Evolutionary conservation across 2,888 invertebrate species (phyloP), one percentile per base, ranked within the genome.

Genomic region (Didymodactylos carnosus): DNA sequence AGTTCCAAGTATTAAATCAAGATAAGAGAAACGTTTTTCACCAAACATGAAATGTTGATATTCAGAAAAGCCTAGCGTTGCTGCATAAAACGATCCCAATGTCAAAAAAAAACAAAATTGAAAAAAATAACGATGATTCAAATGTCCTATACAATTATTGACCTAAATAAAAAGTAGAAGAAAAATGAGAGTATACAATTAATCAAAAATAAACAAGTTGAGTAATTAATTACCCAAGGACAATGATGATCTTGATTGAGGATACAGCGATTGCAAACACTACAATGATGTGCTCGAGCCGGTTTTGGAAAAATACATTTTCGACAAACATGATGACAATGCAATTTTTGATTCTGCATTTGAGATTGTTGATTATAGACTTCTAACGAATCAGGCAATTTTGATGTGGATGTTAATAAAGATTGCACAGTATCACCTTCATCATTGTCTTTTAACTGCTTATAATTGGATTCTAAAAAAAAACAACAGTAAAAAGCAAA

Each of bases 191-290:
- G 16, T 43, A 14, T 14, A 14, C 13, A 43, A 43, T 14, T 13
- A 13, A 13, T 14, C 13, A 51, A 69, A 80, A 80, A 80, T 81
- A 14, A 43, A 14, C 16, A 43, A 43, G n/a, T n/a, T n/a, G n/a
- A n/a, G n/a, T n/a, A n/a, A n/a, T n/a, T n/a, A n/a, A n/a, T 62
- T 81, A 88, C 25, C 40, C 40, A 71, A 27, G 91, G 94, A 81
- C 95, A 95, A 81, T 95, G 94, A 83, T 95, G 95, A 83, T 95
- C 84, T 94, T 95, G 95, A 80, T 91, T 92, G 0, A 95, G 86
- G 73, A 94, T 87, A 81, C 95, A 95, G 77, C 87, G 87, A 80
- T 92, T 91, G 82, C 95, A 95, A 13, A 95, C 89, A 4, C 92
- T 92, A 80, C 95, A 95, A 81, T 95, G 95, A 83, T 95, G 95